phyloP scores from a whole-genome alignment of 2,797 vertebrate genomes.

The Anableps anableps region DNA sequence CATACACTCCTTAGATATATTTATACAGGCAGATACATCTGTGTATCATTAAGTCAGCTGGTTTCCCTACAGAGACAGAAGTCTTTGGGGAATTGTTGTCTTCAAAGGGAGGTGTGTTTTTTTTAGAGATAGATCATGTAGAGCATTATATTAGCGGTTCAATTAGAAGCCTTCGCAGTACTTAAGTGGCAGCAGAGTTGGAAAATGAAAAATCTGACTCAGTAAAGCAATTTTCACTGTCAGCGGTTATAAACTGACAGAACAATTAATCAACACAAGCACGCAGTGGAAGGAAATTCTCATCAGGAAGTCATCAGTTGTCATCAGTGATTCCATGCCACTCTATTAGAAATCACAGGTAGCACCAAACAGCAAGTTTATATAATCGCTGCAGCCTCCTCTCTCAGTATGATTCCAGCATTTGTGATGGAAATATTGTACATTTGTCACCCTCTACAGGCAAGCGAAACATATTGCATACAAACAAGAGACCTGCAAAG shows the following conservation, averaged over 20 bases:
- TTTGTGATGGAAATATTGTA: constrained; percentile 19
- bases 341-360: constrained; percentile 39
- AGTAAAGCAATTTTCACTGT: constrained; percentile 55
- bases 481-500: background rate
- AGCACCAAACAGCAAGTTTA: constrained; percentile 33
- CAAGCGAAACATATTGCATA: background rate
- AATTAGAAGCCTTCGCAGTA: constrained; percentile 45
- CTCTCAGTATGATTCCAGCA: background rate
- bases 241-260: constrained; percentile 49
- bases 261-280: constrained; percentile 62
- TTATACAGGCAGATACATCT: constrained; percentile 43
- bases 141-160: constrained; percentile 35
- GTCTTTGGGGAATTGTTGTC: constrained; percentile 23
- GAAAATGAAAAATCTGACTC: constrained; percentile 60
- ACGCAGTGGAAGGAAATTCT: constrained; percentile 56
- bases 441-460: constrained; percentile 65
- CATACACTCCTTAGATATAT: constrained; percentile 48
- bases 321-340: constrained; percentile 33
- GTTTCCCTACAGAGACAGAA: constrained; percentile 9
- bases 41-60: constrained; percentile 14
- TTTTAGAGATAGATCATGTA: constrained; percentile 23
- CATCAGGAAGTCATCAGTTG: constrained; percentile 67
- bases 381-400: background rate
- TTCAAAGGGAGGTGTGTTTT: constrained; percentile 31
- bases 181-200: constrained; percentile 49